Conservation (phyloP, 2,113 vertebrate genomes). For the Myrmecobius fasciatus region DNA sequence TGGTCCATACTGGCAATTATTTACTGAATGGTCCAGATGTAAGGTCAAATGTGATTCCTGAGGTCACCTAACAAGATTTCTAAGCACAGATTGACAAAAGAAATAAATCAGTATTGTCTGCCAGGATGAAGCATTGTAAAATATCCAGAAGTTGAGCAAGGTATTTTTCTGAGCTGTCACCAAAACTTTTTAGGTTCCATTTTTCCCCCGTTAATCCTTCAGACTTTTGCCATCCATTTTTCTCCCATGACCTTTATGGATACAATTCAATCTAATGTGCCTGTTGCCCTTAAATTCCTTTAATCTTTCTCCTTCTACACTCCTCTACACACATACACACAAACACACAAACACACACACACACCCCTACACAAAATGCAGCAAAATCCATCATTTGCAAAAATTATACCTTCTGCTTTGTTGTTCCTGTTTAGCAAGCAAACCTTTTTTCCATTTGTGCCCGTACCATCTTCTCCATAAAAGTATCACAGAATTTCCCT, state of each 20-base stretch:
- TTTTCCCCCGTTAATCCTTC: neutral
- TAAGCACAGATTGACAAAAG: neutral
- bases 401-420: neutral
- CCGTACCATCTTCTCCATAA: neutral
- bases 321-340: neutral
- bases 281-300: neutral
- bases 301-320: rapidly evolving
- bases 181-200: neutral
- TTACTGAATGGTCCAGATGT: conserved; percentile 54
- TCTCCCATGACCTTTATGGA: neutral
- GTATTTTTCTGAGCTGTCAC: conserved; percentile 18
- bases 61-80: conserved; percentile 22
- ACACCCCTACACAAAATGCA: neutral
- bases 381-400: neutral
- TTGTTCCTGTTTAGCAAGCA: neutral
- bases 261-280: neutral
- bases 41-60: conserved; percentile 53
- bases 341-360: neutral
- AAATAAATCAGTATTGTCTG: conserved; percentile 19
- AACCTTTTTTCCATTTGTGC: neutral
- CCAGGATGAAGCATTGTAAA: neutral
- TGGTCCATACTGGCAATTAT: neutral
- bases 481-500: neutral
- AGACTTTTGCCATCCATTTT: neutral
- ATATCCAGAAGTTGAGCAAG: neutral